Base-by-base conservation (phyloP, 2,113 vertebrate genomes). In the Atlantisia rogersi region DNA sequence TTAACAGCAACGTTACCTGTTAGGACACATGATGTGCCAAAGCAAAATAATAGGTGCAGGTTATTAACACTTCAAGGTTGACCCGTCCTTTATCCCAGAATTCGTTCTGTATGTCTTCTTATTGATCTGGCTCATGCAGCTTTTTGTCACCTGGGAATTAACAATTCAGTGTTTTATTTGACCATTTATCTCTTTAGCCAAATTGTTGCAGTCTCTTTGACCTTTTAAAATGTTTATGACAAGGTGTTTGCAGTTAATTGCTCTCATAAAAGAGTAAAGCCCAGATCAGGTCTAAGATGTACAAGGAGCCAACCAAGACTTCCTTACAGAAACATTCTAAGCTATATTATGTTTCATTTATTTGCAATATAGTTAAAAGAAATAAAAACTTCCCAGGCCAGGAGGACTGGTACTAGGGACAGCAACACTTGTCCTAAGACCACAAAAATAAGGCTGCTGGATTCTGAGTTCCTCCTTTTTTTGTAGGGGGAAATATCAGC, bases 191-290 rank as follows among this genome's bases (percentile, higher is more conserved):
- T 98, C 95, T 98, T 98, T 98, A 97, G 94, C 94, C 97, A 96
- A 98, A 96, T 94, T 97, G 94, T 97, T 96, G 94, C 93, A 85
- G 96, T 97, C 94, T 97, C 96, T 97, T 95, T 98, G 98, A 98
- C 98, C 98, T 99, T 99, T 99, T 90, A 94, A 94, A 96, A 97
- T 94, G 96, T 98, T 98, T 97, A 97, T 97, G 95, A 97, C 89
- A 77, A 97, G 91, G 90, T 94, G 76, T 95, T 98, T 92, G 87
- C 90, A 94, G 69, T 97, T 97, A 98, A 97, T 96, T 97, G 79
- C 5, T 6, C 82, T 85, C 11, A 39, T 91, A 76, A 94, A 97
- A 87, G 92, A 55, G 53, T 39, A 80, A 88, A 92, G 93, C 42
- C 68, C 73, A 22, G 15, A 15, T 52, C 15, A 8, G 60, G 39